Percentiles rank a stretch among this genome's conserved stretches.
These are phyloP conservation scores for Parnassius mnemosyne DNA, from an alignment of 2,888 invertebrate species.

Conservation along the genomic window DNA sequence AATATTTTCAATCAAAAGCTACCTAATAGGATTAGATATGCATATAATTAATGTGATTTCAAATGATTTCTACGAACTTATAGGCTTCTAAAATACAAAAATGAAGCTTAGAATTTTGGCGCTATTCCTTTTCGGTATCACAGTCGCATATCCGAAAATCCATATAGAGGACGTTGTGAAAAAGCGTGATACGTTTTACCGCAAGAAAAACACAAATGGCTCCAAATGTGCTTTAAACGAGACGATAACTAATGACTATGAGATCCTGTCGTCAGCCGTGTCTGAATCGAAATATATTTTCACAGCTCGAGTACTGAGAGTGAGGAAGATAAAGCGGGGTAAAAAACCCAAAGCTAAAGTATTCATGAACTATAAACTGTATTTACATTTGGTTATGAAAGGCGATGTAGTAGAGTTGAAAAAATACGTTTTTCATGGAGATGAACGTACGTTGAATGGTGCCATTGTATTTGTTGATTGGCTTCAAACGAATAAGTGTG, in stretches of 20 bases:
- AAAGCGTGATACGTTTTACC: slow-evolving; percentile 65
- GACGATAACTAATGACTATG: slow-evolving; percentile 79
- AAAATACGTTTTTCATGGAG: slow-evolving; percentile 65
- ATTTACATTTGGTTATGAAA: slow-evolving; percentile 70
- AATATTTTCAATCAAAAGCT: slow-evolving; percentile 54
- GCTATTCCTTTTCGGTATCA: slow-evolving; percentile 60
- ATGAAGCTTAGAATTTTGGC: slow-evolving; percentile 69
- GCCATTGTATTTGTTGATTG: slow-evolving; percentile 73
- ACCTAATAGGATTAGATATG: slow-evolving; percentile 55
- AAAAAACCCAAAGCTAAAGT: slow-evolving; percentile 60
- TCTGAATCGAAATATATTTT: slow-evolving; percentile 79
- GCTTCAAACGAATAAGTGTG: slow-evolving; percentile 72
- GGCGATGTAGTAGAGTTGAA: slow-evolving; percentile 66
- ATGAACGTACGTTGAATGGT: slow-evolving; percentile 66
- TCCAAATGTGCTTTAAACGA: slow-evolving; percentile 77
- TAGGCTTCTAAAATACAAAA: slow-evolving; percentile 43
- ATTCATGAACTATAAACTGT: slow-evolving; percentile 72
- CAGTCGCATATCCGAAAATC: slow-evolving; percentile 61
- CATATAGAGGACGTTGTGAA: slow-evolving; percentile 61
- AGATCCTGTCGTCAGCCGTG: slow-evolving; percentile 76
- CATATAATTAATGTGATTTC: slow-evolving; percentile 40
- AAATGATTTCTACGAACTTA: slow-evolving; percentile 42
- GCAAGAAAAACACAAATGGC: slow-evolving; percentile 70
- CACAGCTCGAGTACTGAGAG: slow-evolving; percentile 72
- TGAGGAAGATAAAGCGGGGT: slow-evolving; percentile 73